Evolutionary conservation across 2,113 vertebrate species (phyloP).

Genomic region (Haemorhous mexicanus): DNA sequence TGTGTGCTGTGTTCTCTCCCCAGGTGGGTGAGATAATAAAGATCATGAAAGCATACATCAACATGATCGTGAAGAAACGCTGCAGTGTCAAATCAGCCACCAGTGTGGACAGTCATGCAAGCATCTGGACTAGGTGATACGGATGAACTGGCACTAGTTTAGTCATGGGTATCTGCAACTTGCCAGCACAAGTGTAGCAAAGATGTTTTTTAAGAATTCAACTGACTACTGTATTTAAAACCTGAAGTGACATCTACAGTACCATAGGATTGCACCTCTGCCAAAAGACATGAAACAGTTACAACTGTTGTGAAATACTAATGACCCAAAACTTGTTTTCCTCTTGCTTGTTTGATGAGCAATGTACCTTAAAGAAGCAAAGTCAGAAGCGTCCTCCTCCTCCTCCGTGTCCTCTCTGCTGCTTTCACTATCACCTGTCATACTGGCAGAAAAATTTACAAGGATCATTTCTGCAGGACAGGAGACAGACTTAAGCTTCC

Average conservation of each 20-base stretch:
- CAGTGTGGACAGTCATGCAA: conserved; percentile 76
- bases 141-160: neutral
- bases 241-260: neutral
- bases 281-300: conserved; percentile 28
- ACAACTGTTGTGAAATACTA: neutral
- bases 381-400: neutral
- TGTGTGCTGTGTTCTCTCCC: neutral
- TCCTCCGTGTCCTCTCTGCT: neutral
- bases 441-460: neutral
- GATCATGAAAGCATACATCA: conserved; percentile 95
- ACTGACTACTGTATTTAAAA: conserved; percentile 36
- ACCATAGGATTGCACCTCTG: conserved; percentile 27
- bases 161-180: conserved; percentile 1
- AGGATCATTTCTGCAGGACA: neutral
- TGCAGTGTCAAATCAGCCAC: conserved; percentile 87
- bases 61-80: conserved; percentile 93
- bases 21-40: conserved; percentile 92
- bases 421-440: neutral
- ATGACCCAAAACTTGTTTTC: neutral
- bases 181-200: conserved; percentile 67
- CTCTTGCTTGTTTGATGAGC: conserved; percentile 13
- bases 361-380: conserved; percentile 27
- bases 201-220: conserved; percentile 42
- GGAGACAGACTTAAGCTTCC: conserved; percentile 12
- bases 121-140: conserved; percentile 83